Evolutionary conservation across 2,113 vertebrate genomes (phyloP).

Genomic region (Crotalus horridus): DNA sequence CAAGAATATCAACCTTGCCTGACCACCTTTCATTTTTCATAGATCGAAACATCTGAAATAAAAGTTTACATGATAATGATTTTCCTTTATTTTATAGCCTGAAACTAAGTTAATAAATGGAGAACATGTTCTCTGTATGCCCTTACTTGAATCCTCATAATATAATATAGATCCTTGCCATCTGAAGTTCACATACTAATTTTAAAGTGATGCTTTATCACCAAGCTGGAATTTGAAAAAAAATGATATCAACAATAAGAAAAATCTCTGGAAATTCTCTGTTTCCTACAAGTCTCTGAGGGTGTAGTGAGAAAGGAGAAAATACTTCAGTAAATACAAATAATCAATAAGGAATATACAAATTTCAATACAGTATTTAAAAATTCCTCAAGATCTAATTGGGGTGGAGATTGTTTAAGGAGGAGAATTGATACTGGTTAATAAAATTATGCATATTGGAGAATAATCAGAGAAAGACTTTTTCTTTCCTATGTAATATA

Average conservation of each 20-base stretch:
- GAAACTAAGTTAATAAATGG: not conserved
- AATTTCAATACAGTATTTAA: not conserved
- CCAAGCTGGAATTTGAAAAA: not conserved
- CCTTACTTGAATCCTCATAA: not conserved
- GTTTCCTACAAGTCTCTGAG: slow-evolving; percentile 4
- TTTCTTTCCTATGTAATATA: not conserved
- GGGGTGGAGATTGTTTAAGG: not conserved
- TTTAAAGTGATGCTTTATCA: not conserved
- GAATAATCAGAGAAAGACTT: not conserved
- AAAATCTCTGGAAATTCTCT: not conserved
- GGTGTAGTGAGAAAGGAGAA: not conserved
- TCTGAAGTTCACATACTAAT: slow-evolving; percentile 7
- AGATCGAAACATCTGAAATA: not conserved
- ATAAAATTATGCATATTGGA: not conserved
- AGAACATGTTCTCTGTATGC: not conserved
- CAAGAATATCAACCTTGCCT: not conserved
- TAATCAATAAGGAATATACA: slow-evolving; percentile 40
- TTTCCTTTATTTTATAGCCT: not conserved
- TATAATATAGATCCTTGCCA: not conserved
- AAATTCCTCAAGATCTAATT: not conserved
- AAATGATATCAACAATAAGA: not conserved
- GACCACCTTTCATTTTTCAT: not conserved
- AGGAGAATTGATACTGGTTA: not conserved
- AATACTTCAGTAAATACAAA: not conserved
- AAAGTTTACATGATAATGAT: not conserved